Base-by-base conservation (phyloP, 1,140 invertebrate species). In the Drosophila pandora region DNA sequence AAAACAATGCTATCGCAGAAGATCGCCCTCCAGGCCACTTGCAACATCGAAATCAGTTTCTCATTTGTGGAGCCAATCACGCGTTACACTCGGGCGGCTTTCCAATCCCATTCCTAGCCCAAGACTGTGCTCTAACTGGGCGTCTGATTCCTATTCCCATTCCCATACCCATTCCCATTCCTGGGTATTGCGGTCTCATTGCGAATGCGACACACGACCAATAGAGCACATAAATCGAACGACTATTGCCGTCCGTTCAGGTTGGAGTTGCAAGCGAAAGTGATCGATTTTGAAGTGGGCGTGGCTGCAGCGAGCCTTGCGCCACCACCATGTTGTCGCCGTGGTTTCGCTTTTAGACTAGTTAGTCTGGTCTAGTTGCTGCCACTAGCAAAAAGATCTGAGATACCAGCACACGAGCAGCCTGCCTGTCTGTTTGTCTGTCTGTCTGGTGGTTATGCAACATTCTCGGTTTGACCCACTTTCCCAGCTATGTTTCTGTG, bases 241-340 rank as follows among this genome's bases (percentile, higher is more conserved):
- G 28, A 45, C 34, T 47, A 47, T 23, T 47, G 43, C 43, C 43
- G 21, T 9, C 21, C 43, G 59, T 59, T 58, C 41, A 34, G 22
- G 45, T 55, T 59, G 54, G 39, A 61, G 68, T 68, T 63, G 41
- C 41, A 90, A 85, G 76, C 85, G 85, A 89, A 89, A 89, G 84
- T 89, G 85, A 89, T 89, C 84, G 85, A 90, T 89, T 88, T 89
- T 90, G 56, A 84, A 63, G 69, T 83, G 73, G 84, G 84, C 85
- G 84, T 89, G 84, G 84, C 58, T 5, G 25, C 34, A 58, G 49
- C 10, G 30, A 50, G 67, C 63, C 71, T 88, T 79, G 83, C 64
- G 70, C 70, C 79, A 79, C 71, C 72, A 63, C 34, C 23, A 43
- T 8, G 41, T 61, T 49, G 56, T 69, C 43, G 53, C 21, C 43